Evolutionary conservation across 2,797 vertebrate genomes (phyloP).

Genomic region (Champsocephalus esox): DNA sequence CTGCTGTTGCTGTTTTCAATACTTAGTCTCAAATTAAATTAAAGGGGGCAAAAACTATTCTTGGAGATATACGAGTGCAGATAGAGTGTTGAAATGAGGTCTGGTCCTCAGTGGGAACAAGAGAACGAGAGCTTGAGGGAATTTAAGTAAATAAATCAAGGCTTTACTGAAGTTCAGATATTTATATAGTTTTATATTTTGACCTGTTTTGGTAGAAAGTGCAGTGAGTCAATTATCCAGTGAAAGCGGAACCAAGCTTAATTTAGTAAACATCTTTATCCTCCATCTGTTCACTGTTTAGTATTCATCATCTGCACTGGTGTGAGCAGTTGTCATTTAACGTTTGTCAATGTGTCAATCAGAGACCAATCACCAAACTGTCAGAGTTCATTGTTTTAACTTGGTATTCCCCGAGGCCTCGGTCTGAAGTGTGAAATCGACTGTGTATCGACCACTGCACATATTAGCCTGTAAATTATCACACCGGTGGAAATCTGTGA

Average conservation of each 20-base stretch:
- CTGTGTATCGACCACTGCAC: neutral
- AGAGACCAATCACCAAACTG: constrained; percentile 21
- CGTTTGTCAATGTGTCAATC: constrained; percentile 25
- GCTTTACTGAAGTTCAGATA: neutral
- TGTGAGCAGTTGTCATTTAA: constrained; percentile 22
- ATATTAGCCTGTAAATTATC: neutral
- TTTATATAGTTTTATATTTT: neutral
- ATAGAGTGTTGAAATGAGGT: neutral
- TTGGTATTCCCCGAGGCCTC: constrained; percentile 12
- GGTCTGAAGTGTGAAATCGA: neutral
- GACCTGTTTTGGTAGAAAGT: constrained; percentile 19
- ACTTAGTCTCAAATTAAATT: neutral
- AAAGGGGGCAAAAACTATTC: neutral
- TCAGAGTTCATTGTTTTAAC: constrained; percentile 31
- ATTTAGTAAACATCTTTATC: constrained; percentile 8
- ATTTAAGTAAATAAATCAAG: neutral
- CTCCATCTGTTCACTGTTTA: constrained; percentile 13
- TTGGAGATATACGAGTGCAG: neutral
- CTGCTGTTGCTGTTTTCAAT: constrained; percentile 7
- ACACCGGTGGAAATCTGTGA: neutral
- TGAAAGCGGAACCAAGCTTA: constrained; percentile 11
- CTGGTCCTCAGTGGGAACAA: neutral
- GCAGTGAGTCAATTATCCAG: constrained; percentile 1
- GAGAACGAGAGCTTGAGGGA: neutral
- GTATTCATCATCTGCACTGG: constrained; percentile 6